Percentiles rank a stretch among this genome's conserved stretches.
These are phyloP conservation scores for Cacatua alba DNA, from an alignment of 2,113 vertebrate species.

Conservation along the genomic window DNA sequence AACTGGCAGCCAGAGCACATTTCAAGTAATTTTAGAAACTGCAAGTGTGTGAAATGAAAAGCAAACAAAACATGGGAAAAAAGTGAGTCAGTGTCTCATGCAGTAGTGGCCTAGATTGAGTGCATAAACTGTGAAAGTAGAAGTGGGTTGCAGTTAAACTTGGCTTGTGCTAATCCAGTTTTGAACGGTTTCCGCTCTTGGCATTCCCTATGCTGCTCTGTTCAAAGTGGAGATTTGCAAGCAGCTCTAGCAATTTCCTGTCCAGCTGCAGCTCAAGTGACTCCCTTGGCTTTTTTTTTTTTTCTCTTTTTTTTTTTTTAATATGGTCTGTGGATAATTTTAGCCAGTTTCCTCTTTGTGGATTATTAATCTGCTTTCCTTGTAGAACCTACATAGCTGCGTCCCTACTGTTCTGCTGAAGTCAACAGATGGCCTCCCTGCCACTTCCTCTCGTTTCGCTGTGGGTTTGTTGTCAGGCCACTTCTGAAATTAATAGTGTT, in stretches of 20 bases:
- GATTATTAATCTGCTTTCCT: conserved; percentile 81
- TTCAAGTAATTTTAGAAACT: conserved; percentile 50
- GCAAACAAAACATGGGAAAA: conserved; percentile 57
- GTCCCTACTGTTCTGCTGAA: conserved; percentile 71
- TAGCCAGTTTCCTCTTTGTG: conserved; percentile 80
- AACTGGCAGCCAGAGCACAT: not conserved
- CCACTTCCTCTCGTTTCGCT: conserved; percentile 76
- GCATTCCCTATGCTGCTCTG: conserved; percentile 80
- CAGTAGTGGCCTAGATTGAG: conserved; percentile 71
- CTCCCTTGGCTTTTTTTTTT: not conserved
- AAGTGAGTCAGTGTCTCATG: conserved; percentile 63
- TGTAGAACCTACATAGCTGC: conserved; percentile 67
- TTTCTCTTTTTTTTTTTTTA: not conserved
- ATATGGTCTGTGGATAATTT: conserved; percentile 76
- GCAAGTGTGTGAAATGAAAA: conserved; percentile 56
- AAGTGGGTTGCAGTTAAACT: conserved; percentile 75
- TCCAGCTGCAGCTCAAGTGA: conserved; percentile 84
- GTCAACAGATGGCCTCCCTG: conserved; percentile 80
- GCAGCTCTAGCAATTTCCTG: conserved; percentile 88
- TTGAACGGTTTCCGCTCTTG: conserved; percentile 85
- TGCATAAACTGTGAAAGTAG: conserved; percentile 72
- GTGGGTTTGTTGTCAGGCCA: conserved; percentile 80
- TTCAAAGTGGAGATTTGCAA: conserved; percentile 84
- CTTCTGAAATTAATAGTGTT: conserved; percentile 85
- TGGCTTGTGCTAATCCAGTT: conserved; percentile 84